These are phyloP conservation scores for Condylura cristata DNA, from an alignment of 2,113 vertebrate species.

Conservation along the genomic window DNA sequence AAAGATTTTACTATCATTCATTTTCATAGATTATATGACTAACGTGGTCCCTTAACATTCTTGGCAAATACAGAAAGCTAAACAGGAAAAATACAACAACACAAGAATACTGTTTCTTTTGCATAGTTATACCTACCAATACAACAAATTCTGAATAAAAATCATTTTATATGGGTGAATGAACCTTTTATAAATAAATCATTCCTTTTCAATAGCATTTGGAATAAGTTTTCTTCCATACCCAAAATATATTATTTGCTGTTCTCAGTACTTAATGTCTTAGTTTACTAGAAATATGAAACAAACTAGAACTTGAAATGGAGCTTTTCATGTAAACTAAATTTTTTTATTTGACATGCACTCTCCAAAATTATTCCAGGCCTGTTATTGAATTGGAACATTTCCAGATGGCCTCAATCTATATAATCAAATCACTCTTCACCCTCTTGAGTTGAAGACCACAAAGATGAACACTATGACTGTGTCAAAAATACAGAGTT, in stretches of 20 bases:
- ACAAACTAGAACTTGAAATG: neutral
- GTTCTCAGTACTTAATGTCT: constrained; percentile 25
- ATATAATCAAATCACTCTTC: neutral
- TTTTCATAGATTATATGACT: constrained; percentile 30
- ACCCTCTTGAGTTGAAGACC: neutral
- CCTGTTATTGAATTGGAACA: constrained; percentile 28
- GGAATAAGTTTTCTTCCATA: constrained; percentile 61
- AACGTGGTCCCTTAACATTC: constrained; percentile 47
- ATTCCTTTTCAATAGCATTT: constrained; percentile 69
- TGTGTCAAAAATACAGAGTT: neutral
- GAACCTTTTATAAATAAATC: constrained; percentile 80
- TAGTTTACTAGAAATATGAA: neutral
- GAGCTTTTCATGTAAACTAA: neutral
- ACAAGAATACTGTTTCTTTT: constrained; percentile 76
- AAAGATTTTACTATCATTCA: neutral
- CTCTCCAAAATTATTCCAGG: constrained; percentile 4
- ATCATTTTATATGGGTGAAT: constrained; percentile 78
- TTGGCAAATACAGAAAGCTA: constrained; percentile 45
- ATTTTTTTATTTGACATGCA: neutral
- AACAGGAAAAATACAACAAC: constrained; percentile 52
- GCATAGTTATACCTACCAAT: constrained; percentile 67
- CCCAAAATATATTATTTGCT: neutral
- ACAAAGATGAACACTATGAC: neutral
- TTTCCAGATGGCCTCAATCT: neutral
- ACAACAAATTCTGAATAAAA: constrained; percentile 70